Base-by-base conservation (phyloP, 2,888 invertebrate genomes). In the Lasioglossum vierecki region DNA sequence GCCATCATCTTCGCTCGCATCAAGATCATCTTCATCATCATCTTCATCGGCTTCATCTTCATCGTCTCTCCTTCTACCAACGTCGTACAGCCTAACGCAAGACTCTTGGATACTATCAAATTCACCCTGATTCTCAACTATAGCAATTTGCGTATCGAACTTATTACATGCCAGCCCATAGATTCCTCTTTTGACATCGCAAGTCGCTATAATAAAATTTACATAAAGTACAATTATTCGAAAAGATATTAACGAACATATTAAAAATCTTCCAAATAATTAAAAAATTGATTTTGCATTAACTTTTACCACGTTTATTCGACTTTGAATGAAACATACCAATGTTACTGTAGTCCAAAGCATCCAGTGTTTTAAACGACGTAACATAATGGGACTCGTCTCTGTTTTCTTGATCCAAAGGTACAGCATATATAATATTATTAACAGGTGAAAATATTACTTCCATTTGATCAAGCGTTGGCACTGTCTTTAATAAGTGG, bases 351-450 rank as follows among this genome's bases (percentile, higher is more conserved):
- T 99, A 99, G 95, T 99, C 99, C 91, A 97, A 97, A 1, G 99
- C 97, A 95, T 99, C 99, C 66, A 99, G 96, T 0, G 99, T 99
- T 94, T 99, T 98, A 95, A 99, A 99, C 89, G 99, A 99, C 57
- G 99, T 98, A 91, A 98, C 98, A 93, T 97, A 98, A 87, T 97
- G 97, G 66, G 96, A 96, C 91, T 97, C 97, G 87, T 97, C 97
- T 9, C 97, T 97, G 77, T 95, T 95, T 88, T 97, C 97, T 90
- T 97, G 97, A 93, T 98, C 98, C 84, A 97, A 96, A 53, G 97
- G 97, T 46, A 98, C 97, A 22, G 99, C 98, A 95, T 99, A 99
- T 84, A 99, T 97, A 46, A 98, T 98, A 91, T 97, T 97, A 90
- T 98, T 98, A 79, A 97, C 96, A 4, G 98, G 97, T 82, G 98